Base-by-base conservation (phyloP, 2,888 invertebrate species). In the Leptopterna dolabrata region DNA sequence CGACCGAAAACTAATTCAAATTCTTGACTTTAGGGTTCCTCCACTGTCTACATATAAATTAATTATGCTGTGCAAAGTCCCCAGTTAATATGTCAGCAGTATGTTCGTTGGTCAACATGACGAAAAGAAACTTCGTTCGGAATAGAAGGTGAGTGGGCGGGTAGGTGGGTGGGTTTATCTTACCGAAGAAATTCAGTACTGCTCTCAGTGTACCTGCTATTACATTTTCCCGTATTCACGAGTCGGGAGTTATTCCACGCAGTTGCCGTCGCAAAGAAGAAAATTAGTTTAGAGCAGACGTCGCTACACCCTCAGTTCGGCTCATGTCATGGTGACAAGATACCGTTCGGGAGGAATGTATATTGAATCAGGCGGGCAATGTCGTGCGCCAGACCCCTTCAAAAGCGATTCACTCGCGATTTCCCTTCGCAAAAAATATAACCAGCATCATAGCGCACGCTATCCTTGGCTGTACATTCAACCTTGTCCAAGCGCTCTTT, bases 381-480 rank as follows among this genome's bases (percentile, higher is more conserved):
- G 63, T 63, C 63, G 63, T 63, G 63, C 63, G 63, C 24, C 63
- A 73, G 73, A 41, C 73, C 36, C 41, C 19, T 36, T 73, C 73
- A 73, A 73, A 73, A 36, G 41, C 73, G 73, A 73, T 73, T 73
- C 36, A 73, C 36, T 41, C 73, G 16, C 73, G 73, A 73, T 73
- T 73, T 73, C 19, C 73, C 73, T 63, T 63, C 24, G 47, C 9
- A 63, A 63, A 63, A 63, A 63, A 63, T 36, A 36, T 36, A 36
- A n/a, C 11, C 24, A 36, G 24, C 63, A 19, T 9, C 30, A 13
- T 14, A 29, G 30, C 73, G 36, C 19, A 36, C 36, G 73, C 16
- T 29, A 14, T 29, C 55, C 36, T 51, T 16, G 14, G 47, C 27
- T 70, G 36, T 36, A 70, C 83, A 83, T 83, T 83, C 83, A 70